Evolutionary conservation across 1,140 invertebrate genomes (phyloP), one percentile per base, ranked within the genome.

Genomic region (Drosophila bipectinata): DNA sequence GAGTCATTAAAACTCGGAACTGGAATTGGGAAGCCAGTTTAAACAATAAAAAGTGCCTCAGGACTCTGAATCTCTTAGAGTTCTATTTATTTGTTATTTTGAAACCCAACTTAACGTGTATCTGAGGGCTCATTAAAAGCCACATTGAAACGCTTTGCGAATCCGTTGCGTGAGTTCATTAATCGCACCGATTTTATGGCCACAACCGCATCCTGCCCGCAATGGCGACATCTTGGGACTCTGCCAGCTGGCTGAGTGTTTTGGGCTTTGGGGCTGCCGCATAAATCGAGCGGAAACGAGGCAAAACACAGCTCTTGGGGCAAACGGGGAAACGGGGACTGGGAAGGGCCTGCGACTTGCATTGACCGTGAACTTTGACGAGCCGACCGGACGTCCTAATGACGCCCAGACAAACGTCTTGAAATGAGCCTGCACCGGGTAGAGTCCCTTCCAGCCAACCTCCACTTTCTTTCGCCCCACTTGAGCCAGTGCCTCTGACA

Each of bases 361-460:
- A 72, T 58, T 88, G 82, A 87, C 82, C 82, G 44, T 87, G 83
- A 87, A 82, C 82, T 79, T 87, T 77, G 28, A 44, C 72, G 57
- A 63, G 62, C 47, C 41, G 41, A 44, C 9, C 48, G 66, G 54
- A 69, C 78, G 30, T 69, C 37, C 30, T 88, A 79, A 87, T 79
- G 83, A 79, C 48, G 78, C 61, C 12, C 79, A 88, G 84, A 88
- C 82, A 87, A 88, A 79, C 60, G 75, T 67, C 83, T 88, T 67
- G 56, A 69, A 87, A 88, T 87, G 75, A 87, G 78, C 67, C 57
- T 71, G 53, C 81, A 80, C 55, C 59, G 51, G 51, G 66, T 57
- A 41, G 63, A 15, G 30, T 24, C 37, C 59, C 9, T 12, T 37
- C 32, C 41, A 18, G 28, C 24, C 34, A 21, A 30, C 32, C 8